Evolutionary conservation across 2,797 vertebrate genomes (phyloP).

Genomic region (Platalea minor): DNA sequence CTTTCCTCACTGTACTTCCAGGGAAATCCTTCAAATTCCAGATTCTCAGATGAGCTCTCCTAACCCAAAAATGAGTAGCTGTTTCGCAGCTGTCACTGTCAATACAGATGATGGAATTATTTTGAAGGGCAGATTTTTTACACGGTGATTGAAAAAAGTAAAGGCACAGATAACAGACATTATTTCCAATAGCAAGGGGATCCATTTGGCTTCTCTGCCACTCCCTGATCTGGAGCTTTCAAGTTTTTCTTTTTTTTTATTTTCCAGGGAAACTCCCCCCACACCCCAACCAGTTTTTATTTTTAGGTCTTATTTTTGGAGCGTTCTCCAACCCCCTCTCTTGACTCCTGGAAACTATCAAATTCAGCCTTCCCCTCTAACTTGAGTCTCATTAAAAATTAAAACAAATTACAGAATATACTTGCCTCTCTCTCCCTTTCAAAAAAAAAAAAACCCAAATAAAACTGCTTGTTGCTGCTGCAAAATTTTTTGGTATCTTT

Average conservation of each 20-base stretch:
- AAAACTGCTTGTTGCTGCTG: neutral
- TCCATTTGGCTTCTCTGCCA: neutral
- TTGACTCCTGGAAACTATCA: neutral
- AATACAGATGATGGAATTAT: neutral
- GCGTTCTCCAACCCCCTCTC: accelerated
- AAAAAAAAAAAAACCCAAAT: neutral
- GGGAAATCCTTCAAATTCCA: neutral
- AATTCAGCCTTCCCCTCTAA: neutral
- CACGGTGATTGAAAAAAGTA: neutral
- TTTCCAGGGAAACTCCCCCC: neutral
- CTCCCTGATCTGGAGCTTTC: neutral
- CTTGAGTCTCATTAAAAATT: neutral
- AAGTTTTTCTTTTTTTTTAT: neutral
- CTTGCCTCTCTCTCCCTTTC: neutral
- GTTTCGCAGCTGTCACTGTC: neutral
- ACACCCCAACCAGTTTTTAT: neutral
- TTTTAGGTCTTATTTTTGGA: neutral
- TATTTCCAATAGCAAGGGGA: neutral
- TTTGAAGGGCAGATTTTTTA: neutral
- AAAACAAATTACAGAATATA: neutral
- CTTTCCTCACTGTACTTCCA: neutral
- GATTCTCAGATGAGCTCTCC: neutral
- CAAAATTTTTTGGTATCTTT: neutral
- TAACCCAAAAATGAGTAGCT: neutral
- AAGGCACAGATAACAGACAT: neutral